Base-by-base conservation (phyloP, 1,140 invertebrate genomes). In the Aphelenchoides besseyi region DNA sequence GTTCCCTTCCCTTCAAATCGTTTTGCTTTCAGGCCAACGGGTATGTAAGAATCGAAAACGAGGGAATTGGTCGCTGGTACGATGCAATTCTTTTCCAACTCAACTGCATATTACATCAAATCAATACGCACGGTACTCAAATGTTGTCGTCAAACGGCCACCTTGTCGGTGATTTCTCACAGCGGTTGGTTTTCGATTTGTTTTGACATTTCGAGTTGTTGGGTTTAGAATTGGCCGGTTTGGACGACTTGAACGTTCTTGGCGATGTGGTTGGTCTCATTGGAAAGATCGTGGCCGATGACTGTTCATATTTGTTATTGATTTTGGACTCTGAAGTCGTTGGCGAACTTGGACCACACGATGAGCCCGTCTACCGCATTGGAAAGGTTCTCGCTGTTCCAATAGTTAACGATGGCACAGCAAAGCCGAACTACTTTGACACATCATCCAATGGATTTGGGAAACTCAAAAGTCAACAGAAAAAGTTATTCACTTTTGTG, bases 381-480 rank as follows among this genome's bases (percentile, higher is more conserved):
- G 79, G 74, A 30, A 71, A 61, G 66, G 57, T 79, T n/a, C 66
- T 62, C 62, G 78, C 79, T 33, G 18, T 81, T 3, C 79, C 74
- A 16, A 53, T 80, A 35, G 33, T 68, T 29, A 70, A 68, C 29
- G 69, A 75, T 61, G 79, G 78, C 23, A 33, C 37, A 26, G 70
- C 29, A 57, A 32, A 59, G 37, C 68, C 61, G 23, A 72, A 3
- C 12, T 59, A 52, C 9, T 69, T 78, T 55, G 77, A 74, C 18
- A 64, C 18, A 9, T 36, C 9, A 53, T 28, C 36, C n/a, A 79
- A 68, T 12, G n/a, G 30, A 28, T 69, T 79, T 3, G 70, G 80
- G 35, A 71, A 72, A 23, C 55, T 82, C 18, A 80, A 81, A 59
- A 83, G 69, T 62, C 55, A 74, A 8, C 79, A 71, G 23, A 80